Evolutionary conservation across 2,888 invertebrate genomes (phyloP).

Genomic region (Cosmorhoe ocellata): DNA sequence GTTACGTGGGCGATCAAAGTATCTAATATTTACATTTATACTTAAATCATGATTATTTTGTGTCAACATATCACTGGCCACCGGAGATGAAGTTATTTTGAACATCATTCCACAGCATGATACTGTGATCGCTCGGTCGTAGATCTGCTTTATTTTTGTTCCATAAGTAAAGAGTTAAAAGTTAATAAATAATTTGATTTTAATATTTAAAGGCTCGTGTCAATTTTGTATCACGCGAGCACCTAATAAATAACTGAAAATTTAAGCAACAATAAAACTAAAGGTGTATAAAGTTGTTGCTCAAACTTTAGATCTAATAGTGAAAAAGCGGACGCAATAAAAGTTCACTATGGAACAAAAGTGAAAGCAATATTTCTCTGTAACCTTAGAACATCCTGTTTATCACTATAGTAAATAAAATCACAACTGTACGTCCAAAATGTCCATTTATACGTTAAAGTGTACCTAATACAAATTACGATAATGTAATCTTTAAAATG

Average conservation of each 20-base stretch:
- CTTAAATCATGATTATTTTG: constrained; percentile 33
- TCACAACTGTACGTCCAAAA: constrained; percentile 83
- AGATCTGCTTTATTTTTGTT: constrained; percentile 72
- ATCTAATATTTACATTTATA: too few species aligned
- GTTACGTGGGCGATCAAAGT: constrained; percentile 44
- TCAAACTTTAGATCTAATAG: not conserved
- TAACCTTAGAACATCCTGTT: constrained; percentile 58
- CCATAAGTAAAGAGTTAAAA: constrained; percentile 44
- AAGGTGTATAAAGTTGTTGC: not conserved
- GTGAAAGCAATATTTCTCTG: constrained; percentile 56
- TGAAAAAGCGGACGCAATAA: not conserved
- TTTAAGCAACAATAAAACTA: constrained; percentile 5
- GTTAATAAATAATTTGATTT: too few species aligned
- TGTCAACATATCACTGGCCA: constrained; percentile 61
- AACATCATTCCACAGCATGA: constrained; percentile 33
- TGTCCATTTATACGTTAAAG: constrained; percentile 81
- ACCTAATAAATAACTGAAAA: not conserved
- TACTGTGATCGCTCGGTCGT: constrained; percentile 48
- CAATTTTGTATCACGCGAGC: constrained; percentile 5
- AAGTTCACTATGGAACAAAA: constrained; percentile 64
- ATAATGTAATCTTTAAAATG: constrained; percentile 78
- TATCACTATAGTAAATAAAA: constrained; percentile 64
- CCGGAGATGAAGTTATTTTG: constrained; percentile 37
- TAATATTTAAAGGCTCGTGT: constrained; percentile 6
- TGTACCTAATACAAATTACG: constrained; percentile 81